Conservation (phyloP, 2,113 vertebrate species). For the Grantiella picta region DNA sequence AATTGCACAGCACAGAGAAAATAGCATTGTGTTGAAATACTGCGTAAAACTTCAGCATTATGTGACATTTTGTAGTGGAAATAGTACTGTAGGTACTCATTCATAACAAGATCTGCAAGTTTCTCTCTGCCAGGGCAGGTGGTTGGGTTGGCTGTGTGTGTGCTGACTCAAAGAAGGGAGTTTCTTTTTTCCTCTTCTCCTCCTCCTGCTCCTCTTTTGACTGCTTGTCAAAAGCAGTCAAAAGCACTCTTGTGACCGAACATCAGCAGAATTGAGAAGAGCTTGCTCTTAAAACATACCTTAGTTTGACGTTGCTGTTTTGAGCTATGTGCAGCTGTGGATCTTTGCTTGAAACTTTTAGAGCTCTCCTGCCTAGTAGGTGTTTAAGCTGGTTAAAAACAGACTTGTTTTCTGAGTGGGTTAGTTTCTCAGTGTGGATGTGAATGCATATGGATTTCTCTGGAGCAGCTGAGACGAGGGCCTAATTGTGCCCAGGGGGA, state of each 20-base stretch:
- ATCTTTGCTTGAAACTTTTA: neutral
- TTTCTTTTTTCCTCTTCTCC: neutral
- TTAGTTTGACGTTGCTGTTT: neutral
- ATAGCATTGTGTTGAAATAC: neutral
- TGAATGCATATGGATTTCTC: neutral
- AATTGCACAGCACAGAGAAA: neutral
- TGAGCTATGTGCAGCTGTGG: neutral
- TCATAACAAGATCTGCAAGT: conserved; percentile 24
- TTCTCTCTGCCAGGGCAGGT: neutral
- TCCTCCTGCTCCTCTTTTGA: neutral
- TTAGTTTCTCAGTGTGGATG: rapidly evolving
- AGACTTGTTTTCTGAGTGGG: neutral
- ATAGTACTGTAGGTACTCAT: neutral
- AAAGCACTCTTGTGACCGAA: no score
- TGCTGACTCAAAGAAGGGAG: conserved; percentile 15
- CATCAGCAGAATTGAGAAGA: neutral
- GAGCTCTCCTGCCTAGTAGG: neutral
- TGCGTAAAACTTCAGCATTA: neutral
- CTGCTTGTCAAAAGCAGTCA: no score
- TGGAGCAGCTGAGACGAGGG: neutral
- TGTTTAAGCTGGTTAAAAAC: neutral
- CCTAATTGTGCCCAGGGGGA: neutral
- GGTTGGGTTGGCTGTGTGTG: neutral
- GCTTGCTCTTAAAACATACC: neutral
- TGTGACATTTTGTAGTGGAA: neutral